Percentiles rank a stretch among this genome's conserved stretches.
Conservation (phyloP, 2,113 vertebrate genomes). For the Spizaetus ornatus region DNA sequence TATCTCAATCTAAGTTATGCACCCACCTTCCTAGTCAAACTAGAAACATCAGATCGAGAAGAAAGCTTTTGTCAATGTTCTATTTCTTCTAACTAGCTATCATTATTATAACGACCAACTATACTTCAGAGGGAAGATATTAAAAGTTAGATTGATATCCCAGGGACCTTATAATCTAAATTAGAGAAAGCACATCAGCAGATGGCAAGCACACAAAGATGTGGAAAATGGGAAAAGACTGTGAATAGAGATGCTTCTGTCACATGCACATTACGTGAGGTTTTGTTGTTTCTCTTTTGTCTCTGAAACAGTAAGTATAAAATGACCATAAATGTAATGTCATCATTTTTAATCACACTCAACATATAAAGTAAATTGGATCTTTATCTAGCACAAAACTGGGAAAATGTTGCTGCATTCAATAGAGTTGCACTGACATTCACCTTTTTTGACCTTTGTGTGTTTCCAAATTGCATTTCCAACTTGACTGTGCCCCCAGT, state of each 20-base stretch:
- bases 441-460: not conserved
- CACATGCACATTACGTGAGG: not conserved
- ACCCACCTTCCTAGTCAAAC: not conserved
- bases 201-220: not conserved
- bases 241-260: not conserved
- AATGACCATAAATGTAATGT: not conserved
- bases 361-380: not conserved
- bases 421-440: not conserved
- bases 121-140: not conserved
- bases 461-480: not conserved
- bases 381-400: not conserved
- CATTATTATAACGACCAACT: not conserved
- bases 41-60: not conserved
- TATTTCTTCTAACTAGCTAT: not conserved
- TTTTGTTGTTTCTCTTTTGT: not conserved
- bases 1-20: not conserved
- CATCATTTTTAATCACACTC: not conserved
- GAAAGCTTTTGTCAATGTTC: not conserved
- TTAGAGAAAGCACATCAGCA: not conserved
- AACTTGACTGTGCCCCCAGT: not conserved
- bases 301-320: not conserved
- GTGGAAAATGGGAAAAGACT: not conserved
- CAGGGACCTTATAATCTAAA: not conserved
- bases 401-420: not conserved
- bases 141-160: slow-evolving; percentile 6